Percentiles rank a stretch among this genome's conserved stretches.
Conservation (phyloP, 2,113 vertebrate species). For the Corvus moneduloides region DNA sequence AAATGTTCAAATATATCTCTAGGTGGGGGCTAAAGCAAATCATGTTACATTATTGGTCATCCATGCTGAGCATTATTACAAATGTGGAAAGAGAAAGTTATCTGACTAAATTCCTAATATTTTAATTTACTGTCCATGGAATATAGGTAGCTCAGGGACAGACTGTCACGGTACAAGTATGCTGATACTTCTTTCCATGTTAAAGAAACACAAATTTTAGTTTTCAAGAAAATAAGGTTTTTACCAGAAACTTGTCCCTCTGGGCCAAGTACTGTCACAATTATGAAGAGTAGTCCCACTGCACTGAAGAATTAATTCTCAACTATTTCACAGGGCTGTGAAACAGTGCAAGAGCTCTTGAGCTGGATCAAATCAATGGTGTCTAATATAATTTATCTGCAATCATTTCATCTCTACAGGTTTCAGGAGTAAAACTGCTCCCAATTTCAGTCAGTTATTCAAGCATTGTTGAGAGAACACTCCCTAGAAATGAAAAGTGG, state of each 20-base stretch:
- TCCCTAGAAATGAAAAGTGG: not conserved
- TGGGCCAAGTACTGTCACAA: not conserved
- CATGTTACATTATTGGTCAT: not conserved
- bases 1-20: not conserved
- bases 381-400: not conserved
- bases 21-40: not conserved
- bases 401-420: not conserved
- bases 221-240: not conserved
- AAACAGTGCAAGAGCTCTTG: not conserved
- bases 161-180: not conserved
- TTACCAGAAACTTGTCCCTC: not conserved
- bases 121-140: not conserved
- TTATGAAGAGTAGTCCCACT: not conserved
- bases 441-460: not conserved
- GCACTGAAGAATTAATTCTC: not conserved
- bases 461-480: not conserved
- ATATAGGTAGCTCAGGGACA: not conserved
- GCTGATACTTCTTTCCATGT: not conserved
- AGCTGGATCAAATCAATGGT: not conserved
- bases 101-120: not conserved
- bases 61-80: not conserved
- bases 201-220: not conserved
- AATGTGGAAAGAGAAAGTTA: not conserved
- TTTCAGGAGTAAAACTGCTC: not conserved
- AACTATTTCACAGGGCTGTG: not conserved